A percentile compares a stretch with the other conserved stretches of the same genome.
Conservation (phyloP, 2,888 invertebrate species). For the Tachina fera region DNA sequence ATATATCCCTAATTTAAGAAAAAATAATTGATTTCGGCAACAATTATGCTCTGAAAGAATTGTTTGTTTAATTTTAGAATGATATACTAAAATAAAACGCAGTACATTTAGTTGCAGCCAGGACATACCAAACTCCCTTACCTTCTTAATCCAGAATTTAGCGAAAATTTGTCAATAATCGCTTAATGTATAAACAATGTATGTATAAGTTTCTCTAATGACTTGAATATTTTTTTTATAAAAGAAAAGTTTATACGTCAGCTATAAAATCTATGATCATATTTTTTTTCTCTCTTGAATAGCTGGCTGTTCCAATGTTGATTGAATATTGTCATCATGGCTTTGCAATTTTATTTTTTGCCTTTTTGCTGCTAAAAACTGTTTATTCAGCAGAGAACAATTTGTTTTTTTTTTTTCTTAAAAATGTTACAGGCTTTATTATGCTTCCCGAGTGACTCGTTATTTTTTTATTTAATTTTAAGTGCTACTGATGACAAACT, state of each 20-base stretch:
- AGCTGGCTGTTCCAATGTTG: background rate
- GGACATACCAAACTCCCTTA: too few species aligned
- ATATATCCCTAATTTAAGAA: too few species aligned
- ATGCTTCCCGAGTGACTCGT: slow-evolving; percentile 64
- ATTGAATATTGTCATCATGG: slow-evolving; percentile 28
- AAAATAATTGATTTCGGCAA: too few species aligned
- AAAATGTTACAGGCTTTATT: background rate
- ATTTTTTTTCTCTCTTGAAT: background rate
- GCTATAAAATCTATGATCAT: background rate
- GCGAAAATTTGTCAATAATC: too few species aligned
- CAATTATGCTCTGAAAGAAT: too few species aligned
- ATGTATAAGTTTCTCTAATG: too few species aligned
- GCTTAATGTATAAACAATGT: too few species aligned
- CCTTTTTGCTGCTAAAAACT: slow-evolving; percentile 18
- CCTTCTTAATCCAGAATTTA: too few species aligned
- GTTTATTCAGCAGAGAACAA: background rate
- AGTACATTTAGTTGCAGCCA: too few species aligned
- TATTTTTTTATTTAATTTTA: slow-evolving; percentile 60
- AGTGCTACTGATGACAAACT: slow-evolving; percentile 42
- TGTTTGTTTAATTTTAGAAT: too few species aligned
- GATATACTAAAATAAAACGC: too few species aligned
- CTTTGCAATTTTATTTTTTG: background rate
- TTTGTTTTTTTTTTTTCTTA: background rate
- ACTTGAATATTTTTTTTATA: too few species aligned
- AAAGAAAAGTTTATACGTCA: background rate